Evolutionary conservation across 92 coral and sea anemone genomes (phyloP), one percentile per base, ranked within the genome.

Genomic region (Zoanthus sansibaricus): DNA sequence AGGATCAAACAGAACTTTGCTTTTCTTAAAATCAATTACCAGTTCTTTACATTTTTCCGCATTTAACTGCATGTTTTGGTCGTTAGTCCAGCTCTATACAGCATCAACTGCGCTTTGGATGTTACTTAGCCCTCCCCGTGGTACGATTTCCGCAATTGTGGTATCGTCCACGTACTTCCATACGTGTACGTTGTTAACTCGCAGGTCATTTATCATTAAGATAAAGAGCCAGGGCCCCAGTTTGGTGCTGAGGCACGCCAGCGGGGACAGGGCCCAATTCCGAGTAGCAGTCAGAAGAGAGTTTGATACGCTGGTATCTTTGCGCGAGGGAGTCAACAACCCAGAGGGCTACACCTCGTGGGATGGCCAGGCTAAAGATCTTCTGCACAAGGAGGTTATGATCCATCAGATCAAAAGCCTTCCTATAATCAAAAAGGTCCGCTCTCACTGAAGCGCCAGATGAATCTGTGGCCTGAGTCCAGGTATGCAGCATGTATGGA

Each of bases 91-190:
- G n/a, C n/a, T n/a, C n/a, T n/a, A n/a, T n/a, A n/a, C n/a, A n/a
- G n/a, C n/a, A n/a, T n/a, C n/a, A n/a, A n/a, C n/a, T n/a, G n/a
- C n/a, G n/a, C n/a, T n/a, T n/a, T n/a, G n/a, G n/a, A n/a, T n/a
- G 6, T 15, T n/a, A 7, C 2, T 61, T 61, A 5, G 5, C n/a
- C 5, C 17, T 13, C 17, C 13, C 21, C 21, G 10, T 13, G n/a
- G 69, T 13, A 61, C 69, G 69, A 61, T n/a, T 61, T 61, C 69
- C 6, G 69, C 17, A 13, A 61, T 61, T 61, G 69, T 61, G 21
- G 69, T 61, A 61, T 61, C 17, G 21, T 61, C 69, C 55, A 61
- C 21, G 69, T 61, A 61, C 21, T 61, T 61, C 69, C 69, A 61
- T 13, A 13, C 17, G 69, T 61, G n/a, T 13, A 13, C 21, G 17